Evolutionary conservation across 2,888 invertebrate species (phyloP).

Genomic region (Perithous albicinctus): DNA sequence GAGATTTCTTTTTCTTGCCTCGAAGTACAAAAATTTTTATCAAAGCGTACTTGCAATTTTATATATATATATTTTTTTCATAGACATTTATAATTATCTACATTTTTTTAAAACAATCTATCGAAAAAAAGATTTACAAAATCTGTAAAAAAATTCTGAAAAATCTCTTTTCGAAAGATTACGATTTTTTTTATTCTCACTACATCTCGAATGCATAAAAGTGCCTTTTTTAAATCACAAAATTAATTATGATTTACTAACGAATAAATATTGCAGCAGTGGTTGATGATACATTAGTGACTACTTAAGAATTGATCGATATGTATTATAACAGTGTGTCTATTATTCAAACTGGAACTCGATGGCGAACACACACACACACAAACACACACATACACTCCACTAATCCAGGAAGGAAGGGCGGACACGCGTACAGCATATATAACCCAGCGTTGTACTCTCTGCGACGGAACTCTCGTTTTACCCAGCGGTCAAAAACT

Average conservation of each 20-base stretch:
- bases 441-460: background rate
- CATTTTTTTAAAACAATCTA: too few species aligned
- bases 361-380: conserved; percentile 25
- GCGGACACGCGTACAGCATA: conserved; percentile 35
- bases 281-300: conserved; percentile 13
- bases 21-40: too few species aligned
- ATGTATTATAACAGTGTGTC: conserved; percentile 47
- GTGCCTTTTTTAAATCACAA: background rate
- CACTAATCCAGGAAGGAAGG: conserved; percentile 67
- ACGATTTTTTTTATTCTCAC: too few species aligned
- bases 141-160: too few species aligned
- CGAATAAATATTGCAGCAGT: background rate
- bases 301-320: conserved; percentile 53
- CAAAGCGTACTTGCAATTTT: too few species aligned
- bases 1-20: too few species aligned
- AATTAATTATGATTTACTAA: background rate
- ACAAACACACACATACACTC: too few species aligned
- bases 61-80: too few species aligned
- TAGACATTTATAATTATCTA: too few species aligned
- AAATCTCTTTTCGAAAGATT: too few species aligned
- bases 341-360: conserved; percentile 54
- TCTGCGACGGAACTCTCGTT: conserved; percentile 48
- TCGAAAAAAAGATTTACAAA: too few species aligned
- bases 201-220: too few species aligned
- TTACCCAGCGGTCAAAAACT: conserved; percentile 55